Evolutionary conservation across 2,888 invertebrate genomes (phyloP), one percentile per base, ranked within the genome.

Genomic region (Lordiphosa andalusiaca): DNA sequence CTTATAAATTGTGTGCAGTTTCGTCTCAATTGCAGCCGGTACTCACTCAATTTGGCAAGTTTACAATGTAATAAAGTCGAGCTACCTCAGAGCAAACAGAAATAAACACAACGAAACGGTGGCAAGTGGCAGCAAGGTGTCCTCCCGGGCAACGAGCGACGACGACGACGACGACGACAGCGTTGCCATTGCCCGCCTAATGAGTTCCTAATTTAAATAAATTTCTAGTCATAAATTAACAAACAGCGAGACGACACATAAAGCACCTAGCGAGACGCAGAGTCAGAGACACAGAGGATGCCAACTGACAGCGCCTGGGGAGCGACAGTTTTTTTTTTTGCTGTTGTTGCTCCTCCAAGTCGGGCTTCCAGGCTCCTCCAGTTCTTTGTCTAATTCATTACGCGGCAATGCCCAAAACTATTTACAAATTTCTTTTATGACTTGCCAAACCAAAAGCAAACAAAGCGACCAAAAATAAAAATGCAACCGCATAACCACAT

Each of bases 161-260:
- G 53, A 54, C 57, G 67, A 41, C 53, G 59, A 39, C 68, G 53
- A 54, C 57, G 67, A 51, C 70, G 81, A 68, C 59, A 51, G 16
- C 41, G 62, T 21, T 44, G 50, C 48, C 66, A 56, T 40, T 19
- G 40, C 56, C 66, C 64, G 80, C 80, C 85, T 82, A 82, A 82
- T 82, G 84, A 82, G 85, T 82, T 85, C 76, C 81, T 82, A 82
- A 82, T 82, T 82, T 82, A 83, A 82, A 82, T 82, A 85, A 80
- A 82, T 83, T 75, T 83, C 73, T 59, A 68, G 71, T 80, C 81
- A 81, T 81, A 84, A 81, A 82, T 84, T 82, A 84, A 76, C 77
- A 71, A 56, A 65, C 66, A 63, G 56, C 71, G 62, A 67, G 75
- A 73, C 60, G 69, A 76, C 73, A 67, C 65, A 67, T 67, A 59